Evolutionary conservation across 2,113 vertebrate genomes (phyloP).

Genomic region (Brachionichthys hirsutus): DNA sequence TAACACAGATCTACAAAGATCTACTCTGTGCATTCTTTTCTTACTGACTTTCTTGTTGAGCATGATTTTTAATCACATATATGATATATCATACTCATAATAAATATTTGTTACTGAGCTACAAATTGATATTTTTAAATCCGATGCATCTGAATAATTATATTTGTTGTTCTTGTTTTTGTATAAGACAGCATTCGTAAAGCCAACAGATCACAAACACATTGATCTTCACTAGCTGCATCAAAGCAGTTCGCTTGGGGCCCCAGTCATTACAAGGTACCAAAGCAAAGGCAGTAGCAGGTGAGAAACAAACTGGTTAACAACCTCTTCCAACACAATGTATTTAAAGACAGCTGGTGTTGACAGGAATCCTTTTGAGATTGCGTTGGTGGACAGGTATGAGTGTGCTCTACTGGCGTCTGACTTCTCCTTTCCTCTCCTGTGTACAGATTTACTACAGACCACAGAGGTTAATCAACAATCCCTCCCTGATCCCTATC

Average conservation of each 20-base stretch:
- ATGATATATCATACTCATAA: too few relatives aligned
- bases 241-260: neutral
- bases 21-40: too few relatives aligned
- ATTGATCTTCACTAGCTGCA: neutral
- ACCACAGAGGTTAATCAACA: constrained; percentile 72
- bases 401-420: constrained; percentile 31
- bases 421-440: constrained; percentile 40
- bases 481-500: constrained; percentile 49
- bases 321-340: constrained; percentile 40
- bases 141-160: too few relatives aligned
- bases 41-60: too few relatives aligned
- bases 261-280: constrained; percentile 23
- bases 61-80: too few relatives aligned
- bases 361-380: constrained; percentile 56
- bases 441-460: constrained; percentile 57
- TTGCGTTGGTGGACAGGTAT: constrained; percentile 50
- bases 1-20: too few relatives aligned
- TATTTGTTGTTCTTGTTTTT: too few relatives aligned
- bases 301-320: constrained; percentile 42
- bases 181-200: constrained; percentile 1
- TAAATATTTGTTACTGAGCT: too few relatives aligned
- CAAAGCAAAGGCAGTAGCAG: constrained; percentile 40
- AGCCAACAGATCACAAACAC: neutral
- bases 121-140: too few relatives aligned
- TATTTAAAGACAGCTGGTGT: constrained; percentile 52